Evolutionary conservation across 1,140 invertebrate species (phyloP).

Genomic region (Microplitis demolitor): DNA sequence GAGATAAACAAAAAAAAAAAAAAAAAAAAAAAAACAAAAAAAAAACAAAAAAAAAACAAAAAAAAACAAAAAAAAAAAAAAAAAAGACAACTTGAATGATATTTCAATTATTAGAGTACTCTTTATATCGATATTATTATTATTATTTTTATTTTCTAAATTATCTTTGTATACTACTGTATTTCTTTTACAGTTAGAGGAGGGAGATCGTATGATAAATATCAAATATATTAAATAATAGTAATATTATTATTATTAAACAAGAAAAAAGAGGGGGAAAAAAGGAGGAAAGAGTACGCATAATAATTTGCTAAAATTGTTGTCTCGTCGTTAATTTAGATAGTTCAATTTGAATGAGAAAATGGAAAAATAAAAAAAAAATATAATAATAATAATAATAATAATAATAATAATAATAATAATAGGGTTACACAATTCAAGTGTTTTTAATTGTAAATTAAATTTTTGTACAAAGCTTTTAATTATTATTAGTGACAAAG

Average conservation of each 20-base stretch:
- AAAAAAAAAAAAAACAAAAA: background rate
- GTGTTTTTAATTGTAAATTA: conserved; percentile 61
- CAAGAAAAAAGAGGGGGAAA: background rate
- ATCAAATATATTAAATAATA: background rate
- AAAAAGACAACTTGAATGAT: background rate
- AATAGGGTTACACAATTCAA: conserved; percentile 52
- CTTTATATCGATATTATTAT: too few relatives aligned
- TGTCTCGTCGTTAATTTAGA: conserved; percentile 20
- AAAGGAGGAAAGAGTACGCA: background rate
- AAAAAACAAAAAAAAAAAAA: background rate
- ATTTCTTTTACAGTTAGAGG: background rate
- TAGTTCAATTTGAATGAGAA: conserved; percentile 29
- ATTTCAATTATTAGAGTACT: too few relatives aligned
- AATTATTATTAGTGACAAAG: conserved; percentile 57
- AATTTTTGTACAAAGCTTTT: conserved; percentile 62
- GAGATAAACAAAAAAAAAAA: background rate
- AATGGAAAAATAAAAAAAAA: conserved; percentile 23
- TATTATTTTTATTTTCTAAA: background rate
- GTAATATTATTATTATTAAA: background rate
- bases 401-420: conserved; percentile 43
- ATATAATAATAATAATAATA: conserved; percentile 27
- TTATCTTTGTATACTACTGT: background rate
- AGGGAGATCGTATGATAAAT: background rate
- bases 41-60: background rate
- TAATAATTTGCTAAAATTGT: background rate